Percentiles rank a stretch among this genome's conserved stretches.
phyloP scores from a whole-genome alignment of 2,797 vertebrate genomes.

The Periparus ater region DNA sequence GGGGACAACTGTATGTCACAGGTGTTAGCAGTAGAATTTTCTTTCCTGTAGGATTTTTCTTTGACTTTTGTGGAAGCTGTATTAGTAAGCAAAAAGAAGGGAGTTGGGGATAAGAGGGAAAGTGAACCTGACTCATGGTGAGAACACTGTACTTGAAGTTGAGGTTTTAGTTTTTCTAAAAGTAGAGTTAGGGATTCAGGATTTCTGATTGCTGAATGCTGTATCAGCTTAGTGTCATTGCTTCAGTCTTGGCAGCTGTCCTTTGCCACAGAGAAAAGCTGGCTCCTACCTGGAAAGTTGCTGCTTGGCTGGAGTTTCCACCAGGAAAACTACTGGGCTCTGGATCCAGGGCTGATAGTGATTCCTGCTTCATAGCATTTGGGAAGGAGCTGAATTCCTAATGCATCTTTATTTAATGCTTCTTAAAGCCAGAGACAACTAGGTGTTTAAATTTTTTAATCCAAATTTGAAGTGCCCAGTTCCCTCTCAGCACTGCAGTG shows the following conservation, averaged over 20 bases:
- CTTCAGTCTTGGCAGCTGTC: not conserved
- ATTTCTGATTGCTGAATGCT: not conserved
- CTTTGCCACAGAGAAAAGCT: not conserved
- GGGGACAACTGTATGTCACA: not conserved
- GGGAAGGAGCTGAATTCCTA: not conserved
- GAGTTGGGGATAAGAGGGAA: not conserved
- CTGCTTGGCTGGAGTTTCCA: not conserved
- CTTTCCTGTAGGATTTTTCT: not conserved
- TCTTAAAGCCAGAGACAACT: not conserved
- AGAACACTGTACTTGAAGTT: not conserved
- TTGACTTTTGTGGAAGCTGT: not conserved
- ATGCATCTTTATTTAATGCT: not conserved
- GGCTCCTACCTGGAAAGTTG: not conserved
- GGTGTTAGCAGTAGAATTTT: not conserved
- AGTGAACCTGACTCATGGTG: not conserved
- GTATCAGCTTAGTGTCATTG: not conserved
- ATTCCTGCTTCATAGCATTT: not conserved
- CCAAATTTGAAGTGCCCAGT: not conserved
- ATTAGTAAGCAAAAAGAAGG: not conserved
- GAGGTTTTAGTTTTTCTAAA: not conserved
- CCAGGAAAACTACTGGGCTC: not conserved
- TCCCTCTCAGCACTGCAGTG: not conserved
- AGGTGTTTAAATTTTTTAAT: not conserved
- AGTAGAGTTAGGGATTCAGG: not conserved
- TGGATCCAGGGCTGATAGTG: too few relatives aligned